Evolutionary conservation across 2,797 vertebrate genomes (phyloP).

Genomic region (Phalanger gymnotis): DNA sequence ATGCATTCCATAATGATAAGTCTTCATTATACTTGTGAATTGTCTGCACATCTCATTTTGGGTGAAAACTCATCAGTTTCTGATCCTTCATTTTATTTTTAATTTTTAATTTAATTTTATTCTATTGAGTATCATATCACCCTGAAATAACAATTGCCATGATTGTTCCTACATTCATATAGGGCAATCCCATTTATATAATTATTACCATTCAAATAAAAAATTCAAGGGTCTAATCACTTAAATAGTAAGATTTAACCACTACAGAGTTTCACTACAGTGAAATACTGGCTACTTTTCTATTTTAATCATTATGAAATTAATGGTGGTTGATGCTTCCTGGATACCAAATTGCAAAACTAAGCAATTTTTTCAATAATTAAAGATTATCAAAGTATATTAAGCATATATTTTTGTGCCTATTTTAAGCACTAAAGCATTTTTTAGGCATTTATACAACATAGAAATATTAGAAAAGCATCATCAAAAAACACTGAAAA

Average conservation of each 20-base stretch:
- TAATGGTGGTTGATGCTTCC: background rate
- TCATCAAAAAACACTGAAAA: background rate
- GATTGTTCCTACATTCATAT: background rate
- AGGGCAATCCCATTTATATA: background rate
- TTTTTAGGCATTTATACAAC: background rate
- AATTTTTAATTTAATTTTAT: background rate
- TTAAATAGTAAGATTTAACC: background rate
- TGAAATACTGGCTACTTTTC: background rate
- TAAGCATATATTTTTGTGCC: background rate
- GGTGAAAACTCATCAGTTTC: background rate
- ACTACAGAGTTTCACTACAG: background rate
- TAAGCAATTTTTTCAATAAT: background rate
- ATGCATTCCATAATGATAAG: background rate
- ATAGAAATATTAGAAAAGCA: background rate
- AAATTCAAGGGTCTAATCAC: background rate
- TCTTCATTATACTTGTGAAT: constrained; percentile 7
- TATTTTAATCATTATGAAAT: background rate
- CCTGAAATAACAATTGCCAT: background rate
- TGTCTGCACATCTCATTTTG: background rate
- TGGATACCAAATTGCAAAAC: background rate
- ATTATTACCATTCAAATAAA: background rate
- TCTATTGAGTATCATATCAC: background rate
- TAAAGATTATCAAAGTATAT: background rate
- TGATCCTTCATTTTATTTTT: background rate
- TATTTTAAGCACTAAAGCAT: background rate